phyloP scores from a whole-genome alignment of 2,888 invertebrate genomes.

The Cheilosia pagana region DNA sequence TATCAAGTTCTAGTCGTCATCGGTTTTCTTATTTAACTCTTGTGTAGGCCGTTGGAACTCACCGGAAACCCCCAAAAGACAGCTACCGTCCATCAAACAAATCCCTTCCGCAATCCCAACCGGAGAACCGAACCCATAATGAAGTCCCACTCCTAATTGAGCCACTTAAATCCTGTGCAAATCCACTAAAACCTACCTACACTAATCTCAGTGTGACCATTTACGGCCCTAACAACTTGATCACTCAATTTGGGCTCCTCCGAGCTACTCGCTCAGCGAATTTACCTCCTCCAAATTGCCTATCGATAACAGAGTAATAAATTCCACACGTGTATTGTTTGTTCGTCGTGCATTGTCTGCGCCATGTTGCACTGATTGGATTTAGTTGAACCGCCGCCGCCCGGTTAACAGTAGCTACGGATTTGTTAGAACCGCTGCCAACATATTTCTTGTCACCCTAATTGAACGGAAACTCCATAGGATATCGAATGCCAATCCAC shows the following conservation, averaged over 20 bases:
- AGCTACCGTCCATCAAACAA: too few relatives aligned
- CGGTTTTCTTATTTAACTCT: too few relatives aligned
- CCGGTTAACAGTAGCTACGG: conserved; percentile 58
- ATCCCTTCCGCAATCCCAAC: too few relatives aligned
- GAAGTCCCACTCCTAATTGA: conserved; percentile 36
- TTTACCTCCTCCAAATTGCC: conserved; percentile 65
- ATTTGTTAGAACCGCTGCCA: conserved; percentile 68
- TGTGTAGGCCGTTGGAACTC: too few relatives aligned
- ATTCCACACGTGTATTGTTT: conserved; percentile 72
- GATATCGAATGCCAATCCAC: conserved; percentile 31
- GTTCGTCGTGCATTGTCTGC: conserved; percentile 67
- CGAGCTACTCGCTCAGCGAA: conserved; percentile 30
- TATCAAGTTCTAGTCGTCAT: too few relatives aligned
- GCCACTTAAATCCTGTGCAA: not conserved
- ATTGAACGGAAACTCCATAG: conserved; percentile 68
- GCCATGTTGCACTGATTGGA: conserved; percentile 62
- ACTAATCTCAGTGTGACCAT: conserved; percentile 53
- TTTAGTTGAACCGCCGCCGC: conserved; percentile 50
- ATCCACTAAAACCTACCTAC: not conserved
- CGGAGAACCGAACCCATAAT: not conserved
- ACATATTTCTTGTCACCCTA: conserved; percentile 75
- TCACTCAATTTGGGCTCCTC: conserved; percentile 70
- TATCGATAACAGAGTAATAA: conserved; percentile 74
- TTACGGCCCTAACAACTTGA: conserved; percentile 72
- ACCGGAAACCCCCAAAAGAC: too few relatives aligned